Evolutionary conservation across 2,797 vertebrate genomes (phyloP).

Genomic region (Pampus argenteus): DNA sequence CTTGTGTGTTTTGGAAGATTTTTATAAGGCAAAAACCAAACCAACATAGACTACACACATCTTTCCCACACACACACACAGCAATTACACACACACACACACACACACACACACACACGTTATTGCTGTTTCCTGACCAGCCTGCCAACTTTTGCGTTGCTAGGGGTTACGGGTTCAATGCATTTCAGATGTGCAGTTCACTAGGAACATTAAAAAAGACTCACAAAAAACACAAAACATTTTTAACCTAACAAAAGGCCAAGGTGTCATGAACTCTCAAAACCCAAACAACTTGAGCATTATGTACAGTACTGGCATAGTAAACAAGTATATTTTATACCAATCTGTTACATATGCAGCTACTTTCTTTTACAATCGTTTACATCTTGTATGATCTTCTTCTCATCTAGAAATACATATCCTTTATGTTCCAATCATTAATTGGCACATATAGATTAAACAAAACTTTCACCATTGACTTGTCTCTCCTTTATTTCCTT

Average conservation of each 20-base stretch:
- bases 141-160: conserved; percentile 68
- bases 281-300: conserved; percentile 46
- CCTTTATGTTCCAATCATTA: not conserved
- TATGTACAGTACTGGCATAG: conserved; percentile 22
- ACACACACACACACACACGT: conserved; percentile 40
- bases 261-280: conserved; percentile 35
- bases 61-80: conserved; percentile 50
- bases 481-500: not conserved
- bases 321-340: conserved; percentile 16
- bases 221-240: conserved; percentile 7
- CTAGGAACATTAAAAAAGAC: conserved; percentile 40
- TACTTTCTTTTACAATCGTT: conserved; percentile 12
- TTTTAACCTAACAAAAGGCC: conserved; percentile 39
- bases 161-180: conserved; percentile 65
- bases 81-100: conserved; percentile 35
- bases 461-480: not conserved
- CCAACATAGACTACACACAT: conserved; percentile 40
- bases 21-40: conserved; percentile 41
- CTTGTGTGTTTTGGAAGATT: conserved; percentile 34
- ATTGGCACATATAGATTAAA: not conserved
- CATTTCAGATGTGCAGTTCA: conserved; percentile 55
- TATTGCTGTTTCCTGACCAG: conserved; percentile 53
- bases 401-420: conserved; percentile 5
- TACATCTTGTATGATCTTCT: conserved; percentile 18
- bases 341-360: conserved; percentile 31